Evolutionary conservation across 2,797 vertebrate genomes (phyloP), one percentile per base, ranked within the genome.

Genomic region (Epinephelus malabaricus): DNA sequence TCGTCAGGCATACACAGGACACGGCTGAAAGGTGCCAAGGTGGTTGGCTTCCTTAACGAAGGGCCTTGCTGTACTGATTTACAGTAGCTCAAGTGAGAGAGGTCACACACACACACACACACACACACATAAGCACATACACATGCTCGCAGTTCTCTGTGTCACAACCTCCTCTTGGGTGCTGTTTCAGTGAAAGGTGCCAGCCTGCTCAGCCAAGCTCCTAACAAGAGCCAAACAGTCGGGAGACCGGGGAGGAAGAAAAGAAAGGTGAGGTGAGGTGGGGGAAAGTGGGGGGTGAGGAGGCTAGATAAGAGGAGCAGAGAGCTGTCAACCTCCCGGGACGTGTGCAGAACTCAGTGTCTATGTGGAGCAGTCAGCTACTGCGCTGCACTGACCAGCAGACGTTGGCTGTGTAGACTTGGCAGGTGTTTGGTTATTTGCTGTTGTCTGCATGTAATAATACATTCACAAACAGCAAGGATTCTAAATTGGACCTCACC

Each of bases 141-240:
- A 81, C 82, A 68, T 69, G 70, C 73, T 75, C 14, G 23, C 76
- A 43, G 73, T 88, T 83, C 79, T 86, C 56, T 21, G 51, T 86
- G 88, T 91, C 89, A 88, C 81, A 84, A 78, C 89, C 83, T 92
- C 85, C 84, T 91, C 85, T 81, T 68, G 89, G 91, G 88, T 88
- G 93, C 93, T 85, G 90, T 93, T 94, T 93, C 88, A 85, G 90
- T 94, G 94, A 95, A 90, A 94, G 89, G 88, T 94, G 94, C 90
- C 93, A 93, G 89, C 86, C 81, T 88, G 85, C 89, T 92, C 86
- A 93, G 90, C 85, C 89, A 88, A 91, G 91, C 90, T 93, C 88
- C 88, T 94, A 94, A 94, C 90, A 94, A 94, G 91, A 92, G 89
- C 87, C 91, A 85, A 87, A 85, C 79, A 92, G 88, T 89, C 76